Base-by-base conservation (phyloP, 2,888 invertebrate species). In the Pelosia muscerda region DNA sequence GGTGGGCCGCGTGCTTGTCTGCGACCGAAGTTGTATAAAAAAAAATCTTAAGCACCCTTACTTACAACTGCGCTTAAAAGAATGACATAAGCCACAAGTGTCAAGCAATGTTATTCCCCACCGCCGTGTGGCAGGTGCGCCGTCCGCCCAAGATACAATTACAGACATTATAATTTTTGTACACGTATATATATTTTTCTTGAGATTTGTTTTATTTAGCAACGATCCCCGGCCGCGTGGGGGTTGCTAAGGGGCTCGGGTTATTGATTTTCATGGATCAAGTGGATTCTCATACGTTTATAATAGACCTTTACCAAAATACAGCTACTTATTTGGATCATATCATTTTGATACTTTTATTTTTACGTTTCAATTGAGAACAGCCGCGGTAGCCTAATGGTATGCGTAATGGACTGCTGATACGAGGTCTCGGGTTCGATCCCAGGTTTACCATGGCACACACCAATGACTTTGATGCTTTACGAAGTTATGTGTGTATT, bases 101-200 rank as follows among this genome's bases (percentile, higher is more conserved):
- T 77, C 80, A 77, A 80, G 62, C 6, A 70, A 5, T 0, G n/a
- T 10, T 0, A n/a, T 13, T 56, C 65, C 67, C 49, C 0, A 10
- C 22, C 59, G 26, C 26, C n/a, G n/a, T n/a, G n/a, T n/a, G 64
- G 26, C 81, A 81, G 78, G 80, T 80, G 77, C 72, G 75, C 65
- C 66, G 56, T 63, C 79, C 76, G 79, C 80, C 84, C 73, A 68
- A 77, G 80, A 86, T 84, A 88, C 89, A 90, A 88, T 90, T 90
- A 89, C 87, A 77, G 73, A 79, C 81, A 81, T 86, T 88, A 89
- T 90, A 89, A 87, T 89, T 86, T 86, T 85, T 86, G 34, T 68
- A 58, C 86, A 86, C 65, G 53, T 71, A 71, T 74, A 71, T 74
- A 66, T 72, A 73, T 69, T 55, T 69, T 65, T 65, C 54, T 19